A percentile compares a stretch with the other conserved stretches of the same genome.
Evolutionary conservation across 37 sponge, comb jelly and placozoan species (phyloP).

Genomic region (Hormiphora californensis): DNA sequence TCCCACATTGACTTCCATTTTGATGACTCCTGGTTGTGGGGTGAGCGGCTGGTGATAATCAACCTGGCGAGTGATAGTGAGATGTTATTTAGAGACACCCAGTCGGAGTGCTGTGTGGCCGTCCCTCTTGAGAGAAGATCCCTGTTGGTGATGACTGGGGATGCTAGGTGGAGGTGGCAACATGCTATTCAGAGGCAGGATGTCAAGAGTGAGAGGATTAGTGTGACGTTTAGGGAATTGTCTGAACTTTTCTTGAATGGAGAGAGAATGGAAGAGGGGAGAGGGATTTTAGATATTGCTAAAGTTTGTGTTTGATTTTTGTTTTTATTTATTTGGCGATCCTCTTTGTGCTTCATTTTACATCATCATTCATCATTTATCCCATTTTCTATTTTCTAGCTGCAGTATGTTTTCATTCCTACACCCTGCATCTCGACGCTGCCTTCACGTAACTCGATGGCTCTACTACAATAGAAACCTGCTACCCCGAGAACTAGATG

Average conservation of each 20-base stretch:
- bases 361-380: too few relatives aligned
- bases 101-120: conserved; percentile 52
- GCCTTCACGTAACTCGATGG: background rate
- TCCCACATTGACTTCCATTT: conserved; percentile 85
- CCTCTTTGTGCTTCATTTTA: too few relatives aligned
- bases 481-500: background rate
- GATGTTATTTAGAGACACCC: conserved; percentile 66
- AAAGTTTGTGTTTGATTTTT: too few relatives aligned
- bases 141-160: conserved; percentile 70
- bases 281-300: conserved; percentile 59
- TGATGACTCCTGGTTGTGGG: conserved; percentile 97
- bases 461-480: conserved; percentile 28
- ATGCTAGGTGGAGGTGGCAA: conserved; percentile 72
- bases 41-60: conserved; percentile 79
- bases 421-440: too few relatives aligned
- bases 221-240: conserved; percentile 83
- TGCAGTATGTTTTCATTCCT: too few relatives aligned
- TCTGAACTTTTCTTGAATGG: conserved; percentile 61
- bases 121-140: conserved; percentile 74
- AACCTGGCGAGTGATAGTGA: conserved; percentile 76
- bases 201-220: conserved; percentile 66
- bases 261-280: conserved; percentile 61
- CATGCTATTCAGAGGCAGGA: conserved; percentile 78
- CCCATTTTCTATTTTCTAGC: too few relatives aligned
- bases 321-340: too few relatives aligned